Conservation (phyloP, 2,888 invertebrate species). For the Eupithecia insigniata region DNA sequence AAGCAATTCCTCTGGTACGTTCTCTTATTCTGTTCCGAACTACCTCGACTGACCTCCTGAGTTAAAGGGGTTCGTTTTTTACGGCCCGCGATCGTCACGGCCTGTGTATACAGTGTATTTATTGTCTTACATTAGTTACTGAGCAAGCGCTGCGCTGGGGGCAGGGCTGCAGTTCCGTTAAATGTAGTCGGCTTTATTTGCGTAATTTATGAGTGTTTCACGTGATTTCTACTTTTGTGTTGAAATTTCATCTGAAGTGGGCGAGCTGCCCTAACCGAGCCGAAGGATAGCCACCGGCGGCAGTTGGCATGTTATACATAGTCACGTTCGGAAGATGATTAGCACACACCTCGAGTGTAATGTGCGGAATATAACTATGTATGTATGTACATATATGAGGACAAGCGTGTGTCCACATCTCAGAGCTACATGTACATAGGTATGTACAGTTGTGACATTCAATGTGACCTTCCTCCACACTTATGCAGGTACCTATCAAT, state of each 20-base stretch:
- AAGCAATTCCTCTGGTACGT: too few relatives aligned
- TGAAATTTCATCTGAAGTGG: neutral
- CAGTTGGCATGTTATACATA: neutral
- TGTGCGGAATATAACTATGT: too few relatives aligned
- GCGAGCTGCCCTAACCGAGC: neutral
- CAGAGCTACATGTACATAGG: too few relatives aligned
- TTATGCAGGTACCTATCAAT: too few relatives aligned
- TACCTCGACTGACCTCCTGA: too few relatives aligned
- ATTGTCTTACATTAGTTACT: too few relatives aligned
- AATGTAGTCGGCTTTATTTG: neutral
- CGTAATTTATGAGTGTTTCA: slow-evolving; percentile 6
- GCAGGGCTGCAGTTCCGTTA: neutral
- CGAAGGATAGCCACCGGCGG: slow-evolving; percentile 3
- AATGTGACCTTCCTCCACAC: too few relatives aligned
- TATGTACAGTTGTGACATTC: neutral
- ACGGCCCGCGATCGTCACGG: too few relatives aligned
- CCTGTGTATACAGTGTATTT: too few relatives aligned
- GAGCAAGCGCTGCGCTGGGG: neutral
- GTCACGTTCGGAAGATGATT: neutral
- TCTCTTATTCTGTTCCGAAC: too few relatives aligned
- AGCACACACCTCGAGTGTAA: neutral
- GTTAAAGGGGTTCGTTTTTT: too few relatives aligned
- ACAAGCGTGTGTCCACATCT: neutral
- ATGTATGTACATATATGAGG: neutral
- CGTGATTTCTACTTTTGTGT: slow-evolving; percentile 1